Evolutionary conservation across 1,140 invertebrate species (phyloP), one percentile per base, ranked within the genome.

Genomic region (Plectrocnemia conspersa): DNA sequence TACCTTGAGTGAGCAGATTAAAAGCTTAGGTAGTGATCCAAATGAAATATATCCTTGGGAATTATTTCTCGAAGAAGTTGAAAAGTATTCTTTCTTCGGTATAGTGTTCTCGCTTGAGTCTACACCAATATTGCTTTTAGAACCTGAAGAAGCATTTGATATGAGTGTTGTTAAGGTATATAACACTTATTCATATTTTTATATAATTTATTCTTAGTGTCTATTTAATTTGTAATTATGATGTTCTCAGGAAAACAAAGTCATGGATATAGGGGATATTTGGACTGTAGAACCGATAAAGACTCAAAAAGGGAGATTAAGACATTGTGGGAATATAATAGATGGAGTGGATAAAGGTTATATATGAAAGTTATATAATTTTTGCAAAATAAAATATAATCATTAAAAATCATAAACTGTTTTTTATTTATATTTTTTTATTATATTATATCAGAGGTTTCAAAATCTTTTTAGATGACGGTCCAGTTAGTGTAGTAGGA

Each of bases 281-380:
- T 80, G 77, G 77, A 68, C 66, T 32, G 54, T 80, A 0, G 66
- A 63, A 10, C 76, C 76, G 1, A 74, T 80, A 29, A 73, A 76
- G 54, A 72, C 72, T 3, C 68, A 76, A 44, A 69, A 68, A 10
- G 80, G 77, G 15, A 71, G 78, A 32, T 67, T 70, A 32, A 70
- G 82, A 40, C 67, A 83, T 52, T 79, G 80, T 0, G 73, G 81
- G 55, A 75, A 82, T n/a, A 70, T 84, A n/a, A 75, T 80, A 24
- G 79, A 83, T 64, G 81, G 78, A 52, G 76, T 82, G 5, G 77
- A 84, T 56, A 74, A 72, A 53, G 79, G 74, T 19, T 83, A 78
- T 63, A 73, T 83, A 66, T 78, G 69, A 64, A 66, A 54, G 7
- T 9, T 9, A 32, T 32, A 32, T 32, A 9, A 32, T n/a, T 32